A percentile compares a stretch with the other conserved stretches of the same genome.
phyloP scores from a whole-genome alignment of 2,113 vertebrate species.

The Gavialis gangeticus region DNA sequence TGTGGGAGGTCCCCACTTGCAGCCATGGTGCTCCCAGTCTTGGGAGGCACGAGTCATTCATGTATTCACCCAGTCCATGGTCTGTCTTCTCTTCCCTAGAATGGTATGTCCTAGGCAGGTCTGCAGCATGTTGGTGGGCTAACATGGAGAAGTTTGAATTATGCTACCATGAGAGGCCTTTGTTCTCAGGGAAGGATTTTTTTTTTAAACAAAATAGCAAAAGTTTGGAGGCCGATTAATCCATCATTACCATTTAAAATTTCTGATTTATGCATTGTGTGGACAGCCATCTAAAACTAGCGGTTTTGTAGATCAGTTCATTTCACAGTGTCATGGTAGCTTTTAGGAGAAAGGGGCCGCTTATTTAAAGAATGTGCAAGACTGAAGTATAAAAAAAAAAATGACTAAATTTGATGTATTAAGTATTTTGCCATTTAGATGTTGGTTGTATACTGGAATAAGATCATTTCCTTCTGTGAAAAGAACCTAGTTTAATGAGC shows the following conservation, averaged over 20 bases:
- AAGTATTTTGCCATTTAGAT: not conserved
- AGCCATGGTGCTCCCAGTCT: too few relatives aligned
- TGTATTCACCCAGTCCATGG: too few relatives aligned
- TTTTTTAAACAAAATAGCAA: not conserved
- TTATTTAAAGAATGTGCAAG: not conserved
- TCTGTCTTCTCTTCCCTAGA: not conserved
- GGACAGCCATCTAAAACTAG: not conserved
- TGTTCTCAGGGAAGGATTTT: not conserved
- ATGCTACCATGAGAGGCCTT: not conserved
- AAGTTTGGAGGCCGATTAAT: not conserved
- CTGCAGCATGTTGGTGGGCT: not conserved
- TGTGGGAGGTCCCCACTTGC: too few relatives aligned
- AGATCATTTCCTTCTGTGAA: not conserved
- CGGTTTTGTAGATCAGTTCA: rapidly evolving
- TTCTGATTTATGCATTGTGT: not conserved
- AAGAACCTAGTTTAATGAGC: not conserved
- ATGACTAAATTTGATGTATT: not conserved
- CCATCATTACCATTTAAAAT: not conserved
- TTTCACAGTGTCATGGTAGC: not conserved
- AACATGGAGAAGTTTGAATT: not conserved
- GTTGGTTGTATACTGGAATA: not conserved
- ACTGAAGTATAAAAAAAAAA: not conserved
- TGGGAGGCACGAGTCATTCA: too few relatives aligned
- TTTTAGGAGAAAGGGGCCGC: not conserved
- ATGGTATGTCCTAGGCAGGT: rapidly evolving